phyloP scores from a whole-genome alignment of 2,888 invertebrate genomes.

The Frankliniella intonsa region DNA sequence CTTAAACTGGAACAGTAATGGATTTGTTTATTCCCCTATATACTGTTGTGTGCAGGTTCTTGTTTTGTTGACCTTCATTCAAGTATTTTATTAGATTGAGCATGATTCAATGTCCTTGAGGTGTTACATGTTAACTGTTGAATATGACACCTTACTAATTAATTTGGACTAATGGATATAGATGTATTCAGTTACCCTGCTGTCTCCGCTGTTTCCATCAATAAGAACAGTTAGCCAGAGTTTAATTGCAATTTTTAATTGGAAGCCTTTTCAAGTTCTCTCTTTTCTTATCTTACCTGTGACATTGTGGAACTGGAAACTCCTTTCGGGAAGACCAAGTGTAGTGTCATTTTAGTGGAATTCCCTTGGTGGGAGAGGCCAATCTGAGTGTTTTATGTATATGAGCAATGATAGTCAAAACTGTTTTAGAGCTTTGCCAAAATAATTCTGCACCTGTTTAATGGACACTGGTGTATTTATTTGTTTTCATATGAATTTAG shows the following conservation, averaged over 20 bases:
- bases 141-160: neutral
- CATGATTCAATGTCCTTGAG: neutral
- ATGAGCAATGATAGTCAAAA: slow-evolving; percentile 25
- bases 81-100: neutral
- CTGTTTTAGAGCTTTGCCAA: slow-evolving; percentile 26
- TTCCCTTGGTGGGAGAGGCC: slow-evolving; percentile 21
- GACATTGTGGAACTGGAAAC: neutral
- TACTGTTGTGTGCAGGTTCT: neutral
- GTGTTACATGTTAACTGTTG: neutral
- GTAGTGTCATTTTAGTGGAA: neutral
- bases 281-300: no score
- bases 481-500: slow-evolving; percentile 27
- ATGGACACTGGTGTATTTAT: slow-evolving; percentile 25
- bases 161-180: neutral
- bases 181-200: neutral
- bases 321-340: slow-evolving; percentile 1
- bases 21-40: neutral
- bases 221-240: no score
- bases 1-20: neutral
- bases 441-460: slow-evolving; percentile 24
- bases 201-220: neutral
- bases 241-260: no score
- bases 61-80: neutral
- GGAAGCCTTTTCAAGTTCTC: no score
- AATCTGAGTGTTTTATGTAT: slow-evolving; percentile 8